A percentile compares a stretch with the other conserved stretches of the same genome.
Evolutionary conservation across 2,113 vertebrate species (phyloP).

Genomic region (Malurus alboscapulatus): DNA sequence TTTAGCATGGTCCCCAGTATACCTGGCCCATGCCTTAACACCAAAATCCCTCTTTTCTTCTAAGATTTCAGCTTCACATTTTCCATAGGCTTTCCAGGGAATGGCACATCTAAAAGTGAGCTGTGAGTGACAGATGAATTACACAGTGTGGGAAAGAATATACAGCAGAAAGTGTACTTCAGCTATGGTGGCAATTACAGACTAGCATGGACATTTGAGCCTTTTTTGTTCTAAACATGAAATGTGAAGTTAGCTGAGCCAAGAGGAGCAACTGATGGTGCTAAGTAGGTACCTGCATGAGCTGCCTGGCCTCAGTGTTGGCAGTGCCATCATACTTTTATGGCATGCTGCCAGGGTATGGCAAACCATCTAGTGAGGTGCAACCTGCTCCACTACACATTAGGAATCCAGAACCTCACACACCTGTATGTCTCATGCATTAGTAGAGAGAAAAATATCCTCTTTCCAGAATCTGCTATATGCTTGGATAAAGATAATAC

Average conservation of each 20-base stretch:
- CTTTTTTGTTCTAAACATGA: not conserved
- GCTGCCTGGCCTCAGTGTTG: not conserved
- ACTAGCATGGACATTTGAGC: not conserved
- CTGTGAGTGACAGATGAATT: not conserved
- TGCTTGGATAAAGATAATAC: not conserved
- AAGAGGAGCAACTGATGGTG: not conserved
- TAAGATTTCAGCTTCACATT: not conserved
- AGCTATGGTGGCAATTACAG: not conserved
- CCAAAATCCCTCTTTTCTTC: not conserved
- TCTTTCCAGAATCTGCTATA: not conserved
- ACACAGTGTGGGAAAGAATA: not conserved
- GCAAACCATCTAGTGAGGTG: not conserved
- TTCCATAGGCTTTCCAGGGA: not conserved
- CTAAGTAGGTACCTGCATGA: not conserved
- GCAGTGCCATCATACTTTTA: not conserved
- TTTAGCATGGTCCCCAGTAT: not conserved
- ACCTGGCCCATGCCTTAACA: not conserved
- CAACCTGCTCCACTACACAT: not conserved
- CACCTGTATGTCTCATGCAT: not conserved
- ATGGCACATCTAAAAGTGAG: not conserved
- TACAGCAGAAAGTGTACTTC: not conserved
- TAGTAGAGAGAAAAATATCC: not conserved
- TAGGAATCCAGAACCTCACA: not conserved
- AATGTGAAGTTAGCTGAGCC: not conserved
- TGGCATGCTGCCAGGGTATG: not conserved